phyloP scores from a whole-genome alignment of 2,113 vertebrate genomes.

The Oreochromis aureus region DNA sequence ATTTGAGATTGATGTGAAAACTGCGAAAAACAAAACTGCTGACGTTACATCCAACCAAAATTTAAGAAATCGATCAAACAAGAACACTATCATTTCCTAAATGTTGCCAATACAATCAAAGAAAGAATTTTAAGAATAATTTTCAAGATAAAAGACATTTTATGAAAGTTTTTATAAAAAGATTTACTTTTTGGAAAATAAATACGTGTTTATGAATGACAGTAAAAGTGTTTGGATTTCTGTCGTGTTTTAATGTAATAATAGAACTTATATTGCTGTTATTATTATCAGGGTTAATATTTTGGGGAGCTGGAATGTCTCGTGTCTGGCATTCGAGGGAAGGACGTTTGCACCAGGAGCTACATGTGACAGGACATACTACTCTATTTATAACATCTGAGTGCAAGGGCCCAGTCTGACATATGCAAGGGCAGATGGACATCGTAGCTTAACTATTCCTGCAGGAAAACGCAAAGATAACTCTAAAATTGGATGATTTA shows the following conservation, averaged over 20 bases:
- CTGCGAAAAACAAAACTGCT: background rate
- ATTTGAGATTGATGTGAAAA: background rate
- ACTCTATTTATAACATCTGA: constrained; percentile 72
- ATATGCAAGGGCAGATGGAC: constrained; percentile 59
- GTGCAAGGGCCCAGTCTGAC: constrained; percentile 27
- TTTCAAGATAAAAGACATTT: background rate
- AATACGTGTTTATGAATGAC: background rate
- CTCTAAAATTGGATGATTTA: constrained; percentile 23
- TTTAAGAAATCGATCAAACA: background rate
- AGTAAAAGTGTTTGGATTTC: background rate
- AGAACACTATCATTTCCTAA: background rate
- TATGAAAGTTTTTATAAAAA: background rate
- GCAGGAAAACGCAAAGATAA: constrained; percentile 16
- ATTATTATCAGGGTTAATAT: background rate
- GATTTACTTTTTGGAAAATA: background rate
- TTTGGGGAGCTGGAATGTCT: constrained; percentile 50
- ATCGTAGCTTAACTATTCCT: constrained; percentile 31
- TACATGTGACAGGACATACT: constrained; percentile 67
- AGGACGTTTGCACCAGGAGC: constrained; percentile 20
- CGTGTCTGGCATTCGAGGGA: constrained; percentile 20
- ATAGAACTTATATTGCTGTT: background rate
- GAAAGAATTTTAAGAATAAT: background rate
- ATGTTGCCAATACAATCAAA: background rate
- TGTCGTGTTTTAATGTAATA: background rate
- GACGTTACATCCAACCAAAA: background rate